Percentiles rank a stretch among this genome's conserved stretches.
These are phyloP conservation scores for Nanorana parkeri DNA, from an alignment of 2,113 vertebrate genomes.

Conservation along the genomic window DNA sequence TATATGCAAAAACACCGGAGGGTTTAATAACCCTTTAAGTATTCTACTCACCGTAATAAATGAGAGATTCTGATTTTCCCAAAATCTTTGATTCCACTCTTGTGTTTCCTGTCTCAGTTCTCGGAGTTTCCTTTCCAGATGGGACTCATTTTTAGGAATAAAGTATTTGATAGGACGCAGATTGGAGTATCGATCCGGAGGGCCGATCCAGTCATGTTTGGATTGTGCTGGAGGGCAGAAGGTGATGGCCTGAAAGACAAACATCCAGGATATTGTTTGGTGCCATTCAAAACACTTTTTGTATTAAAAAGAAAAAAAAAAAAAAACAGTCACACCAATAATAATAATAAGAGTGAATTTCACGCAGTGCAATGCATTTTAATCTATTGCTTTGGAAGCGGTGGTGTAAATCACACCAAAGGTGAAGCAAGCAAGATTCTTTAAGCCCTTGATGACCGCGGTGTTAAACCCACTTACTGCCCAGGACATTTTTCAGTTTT, in stretches of 20 bases:
- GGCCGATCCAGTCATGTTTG: slow-evolving; percentile 89
- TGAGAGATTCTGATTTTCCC: slow-evolving; percentile 84
- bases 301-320: no score
- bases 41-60: slow-evolving; percentile 80
- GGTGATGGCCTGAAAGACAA: slow-evolving; percentile 66
- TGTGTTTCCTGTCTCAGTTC: slow-evolving; percentile 87
- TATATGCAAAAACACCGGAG: no score
- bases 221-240: slow-evolving; percentile 77
- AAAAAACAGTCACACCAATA: no score
- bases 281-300: background rate
- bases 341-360: no score
- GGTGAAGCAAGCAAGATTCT: no score
- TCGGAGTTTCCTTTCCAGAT: slow-evolving; percentile 80
- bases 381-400: no score
- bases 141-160: slow-evolving; percentile 77
- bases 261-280: background rate
- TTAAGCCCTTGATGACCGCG: no score
- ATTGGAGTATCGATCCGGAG: slow-evolving; percentile 88
- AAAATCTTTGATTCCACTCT: slow-evolving; percentile 90
- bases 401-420: no score
- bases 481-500: no score
- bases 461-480: no score
- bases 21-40: no score
- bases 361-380: no score
- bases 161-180: slow-evolving; percentile 84